Percentiles rank a stretch among this genome's conserved stretches.
Evolutionary conservation across 2,888 invertebrate genomes (phyloP).

Genomic region (Cheilosia vernalis): DNA sequence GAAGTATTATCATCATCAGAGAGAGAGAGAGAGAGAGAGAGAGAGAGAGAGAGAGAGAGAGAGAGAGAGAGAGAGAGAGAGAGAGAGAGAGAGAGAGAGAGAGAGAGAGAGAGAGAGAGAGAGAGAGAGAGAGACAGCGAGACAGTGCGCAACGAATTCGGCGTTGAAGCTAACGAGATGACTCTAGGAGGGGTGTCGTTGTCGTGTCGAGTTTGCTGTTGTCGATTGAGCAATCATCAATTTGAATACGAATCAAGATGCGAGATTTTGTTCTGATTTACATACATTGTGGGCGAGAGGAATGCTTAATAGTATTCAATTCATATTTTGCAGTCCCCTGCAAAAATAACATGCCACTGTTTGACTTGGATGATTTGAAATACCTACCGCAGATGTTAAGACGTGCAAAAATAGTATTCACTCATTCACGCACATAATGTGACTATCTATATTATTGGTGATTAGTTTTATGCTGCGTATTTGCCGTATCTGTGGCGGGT

Average conservation of each 20-base stretch:
- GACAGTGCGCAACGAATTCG: conserved; percentile 17
- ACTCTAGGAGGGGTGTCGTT: not conserved
- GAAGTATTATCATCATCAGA: no score
- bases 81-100: not conserved
- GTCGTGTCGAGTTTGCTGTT: not conserved
- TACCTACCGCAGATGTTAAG: conserved; percentile 16
- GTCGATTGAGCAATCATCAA: conserved; percentile 36
- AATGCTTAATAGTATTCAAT: conserved; percentile 23
- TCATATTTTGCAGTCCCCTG: conserved; percentile 36
- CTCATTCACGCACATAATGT: not conserved
- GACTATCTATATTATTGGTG: conserved; percentile 16
- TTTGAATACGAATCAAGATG: conserved; percentile 25
- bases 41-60: not conserved
- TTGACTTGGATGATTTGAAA: conserved; percentile 42
- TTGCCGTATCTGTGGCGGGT: not conserved
- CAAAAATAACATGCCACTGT: conserved; percentile 45
- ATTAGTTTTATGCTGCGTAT: not conserved
- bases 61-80: not conserved
- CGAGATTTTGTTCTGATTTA: conserved; percentile 25
- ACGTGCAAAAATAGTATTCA: conserved; percentile 16
- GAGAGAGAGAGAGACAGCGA: not conserved
- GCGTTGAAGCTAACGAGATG: not conserved
- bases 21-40: not conserved
- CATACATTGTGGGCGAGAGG: conserved; percentile 34
- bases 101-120: not conserved